Evolutionary conservation across 2,797 vertebrate genomes (phyloP).

Genomic region (Catamblyrhynchus diadema): DNA sequence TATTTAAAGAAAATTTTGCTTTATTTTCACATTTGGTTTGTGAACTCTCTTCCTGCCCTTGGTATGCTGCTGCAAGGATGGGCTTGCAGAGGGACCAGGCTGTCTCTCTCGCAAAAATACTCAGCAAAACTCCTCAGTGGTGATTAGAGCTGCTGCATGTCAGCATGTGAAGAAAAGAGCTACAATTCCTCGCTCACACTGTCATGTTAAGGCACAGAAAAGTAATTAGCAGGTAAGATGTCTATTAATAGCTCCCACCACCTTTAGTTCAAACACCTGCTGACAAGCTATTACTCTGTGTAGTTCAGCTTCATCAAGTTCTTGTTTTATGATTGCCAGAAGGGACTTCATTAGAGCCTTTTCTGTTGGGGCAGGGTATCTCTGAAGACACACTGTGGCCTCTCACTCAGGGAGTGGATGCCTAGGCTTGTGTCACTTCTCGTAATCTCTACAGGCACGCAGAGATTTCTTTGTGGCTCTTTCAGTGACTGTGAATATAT

Average conservation of each 20-base stretch:
- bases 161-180: constrained; percentile 28
- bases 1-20: neutral
- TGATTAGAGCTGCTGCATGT: constrained; percentile 24
- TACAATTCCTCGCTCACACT: constrained; percentile 33
- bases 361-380: neutral
- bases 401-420: neutral
- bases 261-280: constrained; percentile 15
- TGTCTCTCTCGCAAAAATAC: neutral
- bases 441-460: neutral
- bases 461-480: constrained; percentile 4
- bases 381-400: neutral
- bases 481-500: neutral
- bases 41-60: neutral
- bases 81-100: neutral
- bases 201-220: constrained; percentile 40
- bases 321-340: neutral
- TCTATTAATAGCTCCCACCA: constrained; percentile 42
- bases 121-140: neutral
- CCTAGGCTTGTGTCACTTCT: neutral
- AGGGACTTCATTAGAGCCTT: neutral
- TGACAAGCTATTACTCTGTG: constrained; percentile 37
- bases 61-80: neutral
- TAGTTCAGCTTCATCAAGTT: constrained; percentile 28
- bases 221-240: constrained; percentile 59
- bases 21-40: neutral